phyloP scores from a whole-genome alignment of 2,797 vertebrate genomes.

The Acanthornis magna region DNA sequence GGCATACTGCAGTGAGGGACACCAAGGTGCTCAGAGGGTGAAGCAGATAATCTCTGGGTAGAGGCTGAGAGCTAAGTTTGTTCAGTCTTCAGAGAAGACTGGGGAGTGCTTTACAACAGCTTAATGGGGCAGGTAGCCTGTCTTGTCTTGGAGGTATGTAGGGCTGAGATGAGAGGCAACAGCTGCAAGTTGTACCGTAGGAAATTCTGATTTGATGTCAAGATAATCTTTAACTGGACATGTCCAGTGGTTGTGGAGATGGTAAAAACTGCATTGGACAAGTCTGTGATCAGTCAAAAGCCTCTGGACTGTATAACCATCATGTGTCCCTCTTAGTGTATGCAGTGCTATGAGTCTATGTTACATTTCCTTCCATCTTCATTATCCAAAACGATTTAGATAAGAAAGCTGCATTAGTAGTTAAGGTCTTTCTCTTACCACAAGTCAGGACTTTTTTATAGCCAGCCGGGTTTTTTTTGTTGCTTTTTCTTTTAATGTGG shows the following conservation, averaged over 20 bases:
- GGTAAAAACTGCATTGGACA: not conserved
- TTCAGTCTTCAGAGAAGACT: not conserved
- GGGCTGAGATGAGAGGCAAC: not conserved
- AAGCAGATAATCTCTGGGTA: not conserved
- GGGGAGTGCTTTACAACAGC: not conserved
- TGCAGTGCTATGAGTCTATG: rapidly evolving
- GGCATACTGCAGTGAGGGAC: not conserved
- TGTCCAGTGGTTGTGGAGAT: not conserved
- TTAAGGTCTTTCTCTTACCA: not conserved
- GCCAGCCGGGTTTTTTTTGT: not conserved
- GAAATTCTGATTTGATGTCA: not conserved
- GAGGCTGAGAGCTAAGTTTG: not conserved
- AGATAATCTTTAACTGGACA: not conserved
- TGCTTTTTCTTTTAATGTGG: not conserved
- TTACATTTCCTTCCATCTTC: not conserved
- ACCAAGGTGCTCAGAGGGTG: not conserved
- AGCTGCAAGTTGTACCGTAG: not conserved
- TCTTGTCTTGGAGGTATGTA: not conserved
- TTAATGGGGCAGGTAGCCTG: not conserved
- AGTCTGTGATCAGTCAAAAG: not conserved
- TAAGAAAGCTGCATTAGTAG: not conserved
- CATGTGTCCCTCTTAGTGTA: not conserved
- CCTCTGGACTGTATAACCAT: not conserved
- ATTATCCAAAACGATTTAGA: not conserved
- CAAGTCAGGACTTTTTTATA: not conserved